phyloP scores from a whole-genome alignment of 2,888 invertebrate species.

The Myopa tessellatipennis region DNA sequence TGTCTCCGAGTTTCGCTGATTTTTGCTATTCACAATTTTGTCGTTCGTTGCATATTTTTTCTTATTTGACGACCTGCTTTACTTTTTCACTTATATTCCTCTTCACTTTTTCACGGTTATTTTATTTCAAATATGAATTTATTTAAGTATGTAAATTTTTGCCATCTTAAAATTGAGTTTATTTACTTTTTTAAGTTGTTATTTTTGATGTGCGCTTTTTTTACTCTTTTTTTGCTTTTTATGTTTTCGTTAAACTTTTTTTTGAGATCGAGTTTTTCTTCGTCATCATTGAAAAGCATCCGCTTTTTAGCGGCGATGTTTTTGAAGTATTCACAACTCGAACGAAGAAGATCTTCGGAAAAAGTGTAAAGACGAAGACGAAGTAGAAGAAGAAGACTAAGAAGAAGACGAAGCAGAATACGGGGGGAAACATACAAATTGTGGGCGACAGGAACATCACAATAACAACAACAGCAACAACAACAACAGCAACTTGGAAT shows the following conservation, averaged over 20 bases:
- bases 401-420: background rate
- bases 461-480: slow-evolving; percentile 2
- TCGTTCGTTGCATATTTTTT: background rate
- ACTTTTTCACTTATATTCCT: background rate
- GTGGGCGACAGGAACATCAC: background rate
- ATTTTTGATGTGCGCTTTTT: background rate
- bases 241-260: background rate
- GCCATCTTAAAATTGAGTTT: slow-evolving; percentile 15
- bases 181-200: slow-evolving; percentile 25
- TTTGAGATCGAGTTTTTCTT: background rate
- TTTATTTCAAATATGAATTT: slow-evolving; percentile 32
- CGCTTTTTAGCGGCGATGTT: background rate
- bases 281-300: too few relatives aligned
- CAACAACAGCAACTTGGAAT: slow-evolving; percentile 17
- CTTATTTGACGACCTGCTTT: background rate
- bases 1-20: background rate
- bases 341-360: background rate
- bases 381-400: background rate
- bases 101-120: slow-evolving; percentile 1
- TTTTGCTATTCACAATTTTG: background rate
- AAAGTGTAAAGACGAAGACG: background rate
- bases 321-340: background rate
- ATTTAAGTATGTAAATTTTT: slow-evolving; percentile 30
- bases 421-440: background rate
- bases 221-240: background rate